Conservation (phyloP, 2,888 invertebrate species). For the Pollenia angustigena region DNA sequence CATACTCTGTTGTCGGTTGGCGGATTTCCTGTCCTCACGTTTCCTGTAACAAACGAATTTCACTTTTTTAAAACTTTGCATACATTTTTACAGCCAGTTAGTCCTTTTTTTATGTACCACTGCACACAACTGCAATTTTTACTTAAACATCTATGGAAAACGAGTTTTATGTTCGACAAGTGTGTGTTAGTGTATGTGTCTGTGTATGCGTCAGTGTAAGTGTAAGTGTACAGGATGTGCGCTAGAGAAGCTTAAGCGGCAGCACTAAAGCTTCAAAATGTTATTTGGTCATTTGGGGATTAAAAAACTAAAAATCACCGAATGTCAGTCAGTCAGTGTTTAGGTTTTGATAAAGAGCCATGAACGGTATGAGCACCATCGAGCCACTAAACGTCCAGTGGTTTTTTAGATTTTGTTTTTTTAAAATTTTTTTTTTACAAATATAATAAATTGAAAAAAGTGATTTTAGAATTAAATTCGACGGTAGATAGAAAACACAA, state of each 20-base stretch:
- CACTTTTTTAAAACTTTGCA: background rate
- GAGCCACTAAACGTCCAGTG: background rate
- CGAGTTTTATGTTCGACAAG: background rate
- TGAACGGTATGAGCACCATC: background rate
- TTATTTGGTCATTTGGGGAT: slow-evolving; percentile 61
- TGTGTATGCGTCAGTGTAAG: background rate
- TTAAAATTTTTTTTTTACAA: too few relatives aligned
- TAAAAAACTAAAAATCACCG: slow-evolving; percentile 57
- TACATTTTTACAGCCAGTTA: slow-evolving; percentile 6
- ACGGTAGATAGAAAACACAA: background rate
- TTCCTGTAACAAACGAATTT: slow-evolving; percentile 67
- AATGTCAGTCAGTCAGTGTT: slow-evolving; percentile 61
- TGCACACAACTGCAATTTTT: background rate
- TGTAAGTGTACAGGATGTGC: slow-evolving; percentile 1
- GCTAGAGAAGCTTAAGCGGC: slow-evolving; percentile 28
- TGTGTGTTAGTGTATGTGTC: background rate
- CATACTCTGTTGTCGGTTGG: slow-evolving; percentile 68
- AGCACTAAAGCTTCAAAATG: slow-evolving; percentile 46
- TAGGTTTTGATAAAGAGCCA: slow-evolving; percentile 55
- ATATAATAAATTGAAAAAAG: slow-evolving; percentile 4
- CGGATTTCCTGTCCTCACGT: slow-evolving; percentile 71
- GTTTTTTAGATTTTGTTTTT: slow-evolving; percentile 4
- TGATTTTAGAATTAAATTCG: background rate
- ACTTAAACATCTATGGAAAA: slow-evolving; percentile 8
- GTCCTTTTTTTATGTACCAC: slow-evolving; percentile 21